Evolutionary conservation across 2,888 invertebrate species (phyloP), one percentile per base, ranked within the genome.

Genomic region (Dioctria linearis): DNA sequence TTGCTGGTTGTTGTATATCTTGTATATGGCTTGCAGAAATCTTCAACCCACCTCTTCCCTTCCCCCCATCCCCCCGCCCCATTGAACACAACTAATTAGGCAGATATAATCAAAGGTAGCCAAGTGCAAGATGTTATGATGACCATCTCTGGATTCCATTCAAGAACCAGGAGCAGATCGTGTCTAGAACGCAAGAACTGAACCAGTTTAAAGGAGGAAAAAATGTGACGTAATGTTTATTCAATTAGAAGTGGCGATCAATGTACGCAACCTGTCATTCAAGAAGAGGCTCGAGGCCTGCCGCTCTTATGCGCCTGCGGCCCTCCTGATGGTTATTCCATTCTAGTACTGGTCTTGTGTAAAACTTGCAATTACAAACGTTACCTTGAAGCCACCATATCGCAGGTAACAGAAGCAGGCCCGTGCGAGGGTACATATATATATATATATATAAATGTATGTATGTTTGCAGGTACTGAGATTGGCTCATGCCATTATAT

Each of bases 141-240:
- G 37, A 63, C 63, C 61, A 46, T 63, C 76, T 37, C 63, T 76
- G 63, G 63, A 76, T 76, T 76, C 76, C 76, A 76, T 76, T 76
- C 63, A 76, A 63, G 63, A 76, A 63, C 43, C 76, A 61, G 61
- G 76, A 76, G 63, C 49, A 76, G 63, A 76, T 57, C 37, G 63
- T 25, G 25, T 11, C n/a, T 49, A 57, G 57, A 42, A n/a, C 63
- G 39, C 76, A 76, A 76, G 76, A 76, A 76, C 76, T 76, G 76
- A 49, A 63, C 76, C 76, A 76, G 76, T 76, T 76, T 40, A 42
- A 9, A 39, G 63, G 51, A 46, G 46, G 49, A 61, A 75, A 76
- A 76, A 76, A 76, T 76, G 76, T 76, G 76, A 78, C 78, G 78
- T 78, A 66, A 78, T 78, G 78, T 78, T 78, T 78, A 78, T 78